Evolutionary conservation across 2,113 vertebrate genomes (phyloP), one percentile per base, ranked within the genome.

Genomic region (Callocephalon fimbriatum): DNA sequence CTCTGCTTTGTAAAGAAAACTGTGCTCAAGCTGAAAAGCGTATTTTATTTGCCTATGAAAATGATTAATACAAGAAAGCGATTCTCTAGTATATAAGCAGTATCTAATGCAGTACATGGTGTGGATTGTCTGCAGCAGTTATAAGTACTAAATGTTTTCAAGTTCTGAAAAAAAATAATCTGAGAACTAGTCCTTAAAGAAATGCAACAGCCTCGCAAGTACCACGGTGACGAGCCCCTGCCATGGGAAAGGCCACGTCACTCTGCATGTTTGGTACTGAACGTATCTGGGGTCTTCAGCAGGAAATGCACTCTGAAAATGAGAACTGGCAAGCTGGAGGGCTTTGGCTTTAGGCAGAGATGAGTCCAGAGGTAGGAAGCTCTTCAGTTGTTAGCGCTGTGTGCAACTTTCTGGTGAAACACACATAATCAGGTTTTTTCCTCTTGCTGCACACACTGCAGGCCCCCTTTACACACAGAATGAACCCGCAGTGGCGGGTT

Each of bases 401-500:
- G 35, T 9, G 42, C 70, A 92, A 71, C 71, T 71, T 86, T 59
- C 66, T 45, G 25, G 26, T 70, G 38, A 79, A 94, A 78, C 25
- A 31, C 47, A 67, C 17, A 29, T 61, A 32, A 66, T 19, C 7
- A 51, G 76, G 61, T 31, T 22, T 37, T 48, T 68, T 74, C 87
- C 85, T 62, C 35, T 96, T 89, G 48, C 37, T 72, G 32, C 15
- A 67, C 15, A 74, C 50, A 86, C 90, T 48, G 58, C 88, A 97
- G 91, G 72, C 56, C 88, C 93, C 83, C 65, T 88, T 51, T 82
- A 75, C n/a, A 54, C 44, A 72, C 10, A n/a, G 68, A 85, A 94
- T 63, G 53, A 88, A 96, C 91, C 78, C 32, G 82, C 94, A 95
- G 84, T 37, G 59, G 45, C 92, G 67, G 83, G 94, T 96, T 97